Evolutionary conservation across 1,140 invertebrate genomes (phyloP).

Genomic region (Pollicipes pollicipes): DNA sequence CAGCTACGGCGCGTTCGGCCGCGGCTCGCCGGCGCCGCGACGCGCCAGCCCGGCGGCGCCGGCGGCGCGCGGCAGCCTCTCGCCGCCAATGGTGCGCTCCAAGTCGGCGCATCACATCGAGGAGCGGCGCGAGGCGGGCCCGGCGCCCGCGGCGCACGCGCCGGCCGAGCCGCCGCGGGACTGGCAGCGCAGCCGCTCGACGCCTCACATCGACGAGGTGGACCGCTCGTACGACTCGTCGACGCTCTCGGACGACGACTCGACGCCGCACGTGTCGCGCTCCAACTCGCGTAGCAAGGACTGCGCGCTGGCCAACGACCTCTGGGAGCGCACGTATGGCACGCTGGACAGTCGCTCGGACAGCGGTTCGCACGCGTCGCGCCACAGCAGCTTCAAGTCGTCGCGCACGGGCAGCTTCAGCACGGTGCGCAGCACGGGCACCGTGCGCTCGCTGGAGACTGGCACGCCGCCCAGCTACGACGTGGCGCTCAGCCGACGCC

Average conservation of each 20-base stretch:
- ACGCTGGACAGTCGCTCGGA: slow-evolving; percentile 17
- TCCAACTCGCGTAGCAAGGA: slow-evolving; percentile 34
- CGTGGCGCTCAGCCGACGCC: slow-evolving; percentile 13
- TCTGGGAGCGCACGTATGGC: slow-evolving; percentile 14
- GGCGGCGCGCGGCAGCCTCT: slow-evolving; percentile 12
- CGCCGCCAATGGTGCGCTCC: slow-evolving; percentile 18
- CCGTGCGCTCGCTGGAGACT: neutral
- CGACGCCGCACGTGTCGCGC: slow-evolving; percentile 33
- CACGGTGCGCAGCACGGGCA: slow-evolving; percentile 33
- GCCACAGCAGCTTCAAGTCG: slow-evolving; percentile 18
- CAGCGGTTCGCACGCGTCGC: slow-evolving; percentile 25
- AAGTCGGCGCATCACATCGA: slow-evolving; percentile 20
- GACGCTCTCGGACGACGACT: slow-evolving; percentile 34
- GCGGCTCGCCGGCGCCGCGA: slow-evolving; percentile 6
- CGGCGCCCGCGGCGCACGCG: neutral
- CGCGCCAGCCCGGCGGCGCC: slow-evolving; percentile 10
- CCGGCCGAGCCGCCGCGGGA: slow-evolving; percentile 9
- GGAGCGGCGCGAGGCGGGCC: slow-evolving; percentile 7
- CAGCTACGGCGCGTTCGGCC: neutral
- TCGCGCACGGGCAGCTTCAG: slow-evolving; percentile 19
- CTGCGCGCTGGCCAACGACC: slow-evolving; percentile 12
- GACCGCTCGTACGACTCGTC: slow-evolving; percentile 30
- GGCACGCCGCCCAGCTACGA: slow-evolving; percentile 16
- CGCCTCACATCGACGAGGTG: slow-evolving; percentile 24
- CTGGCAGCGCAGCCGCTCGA: slow-evolving; percentile 24